Percentiles rank a stretch among this genome's conserved stretches.
Conservation (phyloP, 37 sponge, comb jelly and placozoan genomes). For the Diacarnus erythraeanus region DNA sequence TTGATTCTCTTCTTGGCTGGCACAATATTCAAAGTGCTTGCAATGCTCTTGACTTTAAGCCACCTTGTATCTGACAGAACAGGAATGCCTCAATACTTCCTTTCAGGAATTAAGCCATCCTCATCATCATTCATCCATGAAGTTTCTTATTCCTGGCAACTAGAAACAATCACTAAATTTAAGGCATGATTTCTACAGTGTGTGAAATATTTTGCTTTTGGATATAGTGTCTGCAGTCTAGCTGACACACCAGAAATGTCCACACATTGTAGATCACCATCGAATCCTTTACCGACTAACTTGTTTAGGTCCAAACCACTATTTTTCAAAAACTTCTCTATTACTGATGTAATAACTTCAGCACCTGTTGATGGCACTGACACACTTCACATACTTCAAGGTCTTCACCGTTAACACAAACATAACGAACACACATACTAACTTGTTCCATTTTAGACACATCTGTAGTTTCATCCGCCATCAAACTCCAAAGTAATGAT, state of each 20-base stretch:
- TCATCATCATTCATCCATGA: too few relatives aligned
- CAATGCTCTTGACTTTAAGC: too few relatives aligned
- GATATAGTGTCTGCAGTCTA: too few relatives aligned
- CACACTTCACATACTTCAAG: slow-evolving; percentile 29
- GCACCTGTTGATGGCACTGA: slow-evolving; percentile 18
- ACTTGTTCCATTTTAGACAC: slow-evolving; percentile 24
- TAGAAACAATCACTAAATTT: too few relatives aligned
- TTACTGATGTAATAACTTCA: slow-evolving; percentile 9
- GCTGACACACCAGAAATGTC: background rate
- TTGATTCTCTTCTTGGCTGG: too few relatives aligned
- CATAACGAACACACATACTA: slow-evolving; percentile 35
- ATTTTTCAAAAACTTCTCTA: background rate
- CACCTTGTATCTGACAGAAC: too few relatives aligned
- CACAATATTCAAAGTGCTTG: too few relatives aligned
- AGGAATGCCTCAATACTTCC: too few relatives aligned
- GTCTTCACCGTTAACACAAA: slow-evolving; percentile 2
- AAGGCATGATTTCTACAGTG: too few relatives aligned
- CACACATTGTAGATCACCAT: slow-evolving; percentile 28
- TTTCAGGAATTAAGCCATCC: too few relatives aligned
- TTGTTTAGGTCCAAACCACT: slow-evolving; percentile 4
- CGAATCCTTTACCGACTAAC: slow-evolving; percentile 31
- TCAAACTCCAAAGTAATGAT: slow-evolving; percentile 16
- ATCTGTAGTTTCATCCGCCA: slow-evolving; percentile 37
- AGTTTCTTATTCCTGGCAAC: too few relatives aligned
- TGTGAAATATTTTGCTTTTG: too few relatives aligned